Conservation (phyloP, 2,113 vertebrate species). For the Okapia johnstoni region DNA sequence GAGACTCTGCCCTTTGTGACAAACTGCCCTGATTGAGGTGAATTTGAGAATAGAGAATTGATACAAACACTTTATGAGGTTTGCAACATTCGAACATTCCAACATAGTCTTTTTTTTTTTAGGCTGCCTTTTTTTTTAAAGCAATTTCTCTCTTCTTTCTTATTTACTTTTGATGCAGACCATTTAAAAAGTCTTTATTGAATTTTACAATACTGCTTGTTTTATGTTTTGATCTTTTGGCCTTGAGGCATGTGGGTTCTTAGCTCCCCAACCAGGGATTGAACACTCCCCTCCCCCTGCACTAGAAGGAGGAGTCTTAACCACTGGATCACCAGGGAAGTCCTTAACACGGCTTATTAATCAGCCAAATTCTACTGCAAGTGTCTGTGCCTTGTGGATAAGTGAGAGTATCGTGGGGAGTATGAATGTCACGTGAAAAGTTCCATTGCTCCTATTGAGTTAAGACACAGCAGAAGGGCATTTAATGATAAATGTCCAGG, state of each 20-base stretch:
- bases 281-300: neutral
- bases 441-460: neutral
- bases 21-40: neutral
- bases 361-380: neutral
- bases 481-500: neutral
- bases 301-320: neutral
- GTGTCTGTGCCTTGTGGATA: neutral
- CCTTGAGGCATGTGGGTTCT: neutral
- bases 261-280: neutral
- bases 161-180: neutral
- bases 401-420: neutral
- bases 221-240: neutral
- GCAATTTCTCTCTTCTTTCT: neutral
- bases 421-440: neutral
- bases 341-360: neutral
- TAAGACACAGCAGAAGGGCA: neutral
- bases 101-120: neutral
- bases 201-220: neutral
- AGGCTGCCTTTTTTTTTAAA: no score
- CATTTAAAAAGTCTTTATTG: neutral
- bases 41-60: neutral
- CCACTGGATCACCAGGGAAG: neutral
- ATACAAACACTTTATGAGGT: neutral
- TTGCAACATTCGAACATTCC: neutral
- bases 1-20: neutral